Evolutionary conservation across 2,113 vertebrate species (phyloP).

Genomic region (Petrocephalus microphthalmus): DNA sequence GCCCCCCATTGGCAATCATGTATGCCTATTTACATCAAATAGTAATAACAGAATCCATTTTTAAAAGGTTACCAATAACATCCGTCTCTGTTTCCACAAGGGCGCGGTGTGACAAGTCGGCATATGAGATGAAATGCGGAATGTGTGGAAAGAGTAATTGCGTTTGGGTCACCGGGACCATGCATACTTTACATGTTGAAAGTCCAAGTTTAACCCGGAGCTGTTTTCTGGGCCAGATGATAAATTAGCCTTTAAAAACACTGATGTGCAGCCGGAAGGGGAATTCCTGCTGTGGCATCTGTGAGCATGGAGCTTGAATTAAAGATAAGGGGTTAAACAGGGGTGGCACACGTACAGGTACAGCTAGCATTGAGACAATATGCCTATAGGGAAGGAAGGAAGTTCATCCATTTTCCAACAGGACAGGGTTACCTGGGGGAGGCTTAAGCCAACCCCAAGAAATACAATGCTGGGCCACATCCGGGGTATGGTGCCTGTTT

Average conservation of each 20-base stretch:
- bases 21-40: constrained; percentile 27
- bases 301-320: not conserved
- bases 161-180: not conserved
- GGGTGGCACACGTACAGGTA: not conserved
- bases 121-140: not conserved
- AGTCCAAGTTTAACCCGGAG: not conserved
- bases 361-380: not conserved
- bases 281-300: not conserved
- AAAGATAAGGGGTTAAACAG: not conserved
- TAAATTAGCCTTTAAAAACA: not conserved
- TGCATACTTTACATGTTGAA: not conserved
- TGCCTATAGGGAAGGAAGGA: not conserved
- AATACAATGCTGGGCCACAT: not conserved
- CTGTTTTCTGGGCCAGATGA: not conserved
- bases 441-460: not conserved
- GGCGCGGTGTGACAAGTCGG: not conserved
- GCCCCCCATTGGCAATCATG: constrained; percentile 17
- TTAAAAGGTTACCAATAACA: constrained; percentile 4
- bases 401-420: not conserved
- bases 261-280: not conserved
- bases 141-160: not conserved
- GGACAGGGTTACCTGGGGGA: not conserved
- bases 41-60: constrained; percentile 11
- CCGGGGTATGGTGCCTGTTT: not conserved
- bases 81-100: not conserved